Evolutionary conservation across 2,888 invertebrate genomes (phyloP), one percentile per base, ranked within the genome.

Genomic region (Eulithis prunata): DNA sequence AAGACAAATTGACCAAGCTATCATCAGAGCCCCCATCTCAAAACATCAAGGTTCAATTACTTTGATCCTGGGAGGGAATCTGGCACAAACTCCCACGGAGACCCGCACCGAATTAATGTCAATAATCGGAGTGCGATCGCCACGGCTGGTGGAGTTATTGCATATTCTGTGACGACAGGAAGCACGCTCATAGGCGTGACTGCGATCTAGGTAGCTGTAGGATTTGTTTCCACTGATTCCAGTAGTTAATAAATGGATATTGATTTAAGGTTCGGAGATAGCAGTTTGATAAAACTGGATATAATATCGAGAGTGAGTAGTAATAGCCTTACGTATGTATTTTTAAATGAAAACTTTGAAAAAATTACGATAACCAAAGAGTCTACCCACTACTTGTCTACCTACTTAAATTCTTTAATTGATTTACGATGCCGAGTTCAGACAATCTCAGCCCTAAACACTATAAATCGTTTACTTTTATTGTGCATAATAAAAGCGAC

Each of bases 71-170:
- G 68, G 76, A 71, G 71, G 66, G 46, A 66, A 58, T 58, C 59
- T 43, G 52, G 36, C 62, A 71, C 57, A 68, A 70, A 71, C 76
- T 82, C 80, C 71, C 82, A 80, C 79, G 71, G 62, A 55, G 66
- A 72, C 66, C 73, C 82, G 80, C 72, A 79, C 79, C 84, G 82
- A 84, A 88, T 87, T 87, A 87, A 84, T 84, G 89, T 90, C 90
- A 90, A 91, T 86, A 91, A 86, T 84, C 80, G 80, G 78, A 75
- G 60, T 57, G 78, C 70, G 76, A 79, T 79, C 78, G 77, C 74
- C 68, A 68, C 73, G 75, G 74, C 51, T 21, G 21, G 51, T 51
- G 61, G 55, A 28, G 62, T 13, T 45, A 57, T 55, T 38, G 28
- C 36, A 38, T 56, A 66, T 63, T 60, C 57, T 63, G 60, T 57